phyloP scores from a whole-genome alignment of 2,888 invertebrate genomes.

The Trissolcus brochymenae region DNA sequence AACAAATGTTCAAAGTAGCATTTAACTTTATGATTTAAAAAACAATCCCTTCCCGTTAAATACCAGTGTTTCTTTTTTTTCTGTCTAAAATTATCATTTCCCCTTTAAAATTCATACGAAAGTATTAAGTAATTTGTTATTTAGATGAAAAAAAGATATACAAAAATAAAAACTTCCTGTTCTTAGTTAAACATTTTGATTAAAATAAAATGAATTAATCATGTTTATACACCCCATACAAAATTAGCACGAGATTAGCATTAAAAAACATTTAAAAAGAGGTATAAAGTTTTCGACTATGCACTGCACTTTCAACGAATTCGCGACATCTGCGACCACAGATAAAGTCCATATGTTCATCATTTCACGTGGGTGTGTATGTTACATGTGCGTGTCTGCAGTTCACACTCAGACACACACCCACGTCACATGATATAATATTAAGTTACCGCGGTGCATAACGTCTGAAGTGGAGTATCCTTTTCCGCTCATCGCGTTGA shows the following conservation, averaged over 20 bases:
- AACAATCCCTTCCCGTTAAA: not conserved
- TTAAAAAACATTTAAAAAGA: not conserved
- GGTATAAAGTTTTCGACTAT: no score
- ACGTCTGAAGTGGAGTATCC: conserved; percentile 27
- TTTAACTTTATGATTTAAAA: conserved; percentile 22
- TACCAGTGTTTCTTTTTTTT: no score
- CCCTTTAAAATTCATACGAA: no score
- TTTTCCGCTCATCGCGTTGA: conserved; percentile 19
- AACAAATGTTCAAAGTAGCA: no score
- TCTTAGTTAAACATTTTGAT: no score
- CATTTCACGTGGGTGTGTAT: not conserved
- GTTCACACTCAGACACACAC: not conserved
- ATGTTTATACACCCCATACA: no score
- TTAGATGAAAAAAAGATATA: no score
- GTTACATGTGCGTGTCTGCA: conserved; percentile 9
- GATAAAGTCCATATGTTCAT: conserved; percentile 39
- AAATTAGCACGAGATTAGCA: not conserved
- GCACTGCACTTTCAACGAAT: conserved; percentile 38
- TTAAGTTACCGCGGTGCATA: conserved; percentile 27
- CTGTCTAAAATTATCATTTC: no score
- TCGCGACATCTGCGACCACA: conserved; percentile 47
- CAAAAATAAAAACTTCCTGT: no score
- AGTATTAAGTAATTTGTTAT: no score
- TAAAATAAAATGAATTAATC: no score
- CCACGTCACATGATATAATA: conserved; percentile 25